phyloP scores from a whole-genome alignment of 92 coral and sea anemone genomes.

The Actinostola sp. region DNA sequence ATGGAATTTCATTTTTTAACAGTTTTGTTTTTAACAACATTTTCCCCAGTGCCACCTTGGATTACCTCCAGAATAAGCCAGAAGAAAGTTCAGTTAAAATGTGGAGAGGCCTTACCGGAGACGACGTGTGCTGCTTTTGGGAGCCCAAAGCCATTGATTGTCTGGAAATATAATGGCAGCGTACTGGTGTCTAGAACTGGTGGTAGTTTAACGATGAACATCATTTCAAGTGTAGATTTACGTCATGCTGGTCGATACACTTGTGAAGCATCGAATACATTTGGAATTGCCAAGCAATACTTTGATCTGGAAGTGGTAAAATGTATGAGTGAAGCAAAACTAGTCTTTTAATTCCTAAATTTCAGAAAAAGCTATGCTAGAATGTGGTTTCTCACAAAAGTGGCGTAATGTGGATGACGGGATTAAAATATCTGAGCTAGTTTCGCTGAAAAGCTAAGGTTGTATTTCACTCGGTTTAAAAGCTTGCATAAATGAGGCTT shows the following conservation, averaged over 20 bases:
- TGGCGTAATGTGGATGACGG: no score
- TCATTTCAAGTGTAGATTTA: neutral
- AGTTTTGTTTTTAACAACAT: neutral
- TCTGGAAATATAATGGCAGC: neutral
- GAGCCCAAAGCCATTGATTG: neutral
- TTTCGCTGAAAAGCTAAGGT: neutral
- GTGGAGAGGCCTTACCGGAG: neutral
- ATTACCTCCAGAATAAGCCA: neutral
- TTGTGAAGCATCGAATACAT: neutral
- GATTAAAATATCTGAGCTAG: neutral
- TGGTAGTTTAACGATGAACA: neutral
- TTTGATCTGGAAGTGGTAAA: neutral
- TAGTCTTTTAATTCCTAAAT: no score
- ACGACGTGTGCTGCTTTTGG: neutral
- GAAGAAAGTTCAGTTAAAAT: neutral
- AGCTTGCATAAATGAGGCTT: no score
- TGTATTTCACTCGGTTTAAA: neutral
- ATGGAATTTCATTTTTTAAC: neutral
- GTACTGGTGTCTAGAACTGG: neutral
- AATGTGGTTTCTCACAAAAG: no score
- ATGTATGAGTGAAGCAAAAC: no score
- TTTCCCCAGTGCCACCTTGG: neutral
- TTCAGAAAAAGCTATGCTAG: no score
- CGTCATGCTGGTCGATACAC: conserved; percentile 3
- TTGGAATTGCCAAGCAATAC: conserved; percentile 11